Percentiles rank a stretch among this genome's conserved stretches.
Evolutionary conservation across 2,888 invertebrate genomes (phyloP).

Genomic region (Blera fallax): DNA sequence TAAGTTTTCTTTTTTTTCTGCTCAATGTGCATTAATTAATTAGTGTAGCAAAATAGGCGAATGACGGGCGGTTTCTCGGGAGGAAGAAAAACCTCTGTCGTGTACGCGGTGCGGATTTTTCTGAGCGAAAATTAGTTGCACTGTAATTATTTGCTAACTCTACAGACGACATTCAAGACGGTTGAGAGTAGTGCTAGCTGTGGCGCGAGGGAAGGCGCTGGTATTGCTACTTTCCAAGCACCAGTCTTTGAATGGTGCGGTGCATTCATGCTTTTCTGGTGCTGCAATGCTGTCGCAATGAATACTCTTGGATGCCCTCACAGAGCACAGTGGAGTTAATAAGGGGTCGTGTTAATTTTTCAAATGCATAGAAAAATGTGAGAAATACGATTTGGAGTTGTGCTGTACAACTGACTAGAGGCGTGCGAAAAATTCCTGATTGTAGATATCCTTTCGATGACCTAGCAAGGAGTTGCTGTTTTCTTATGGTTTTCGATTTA

Average conservation of each 20-base stretch:
- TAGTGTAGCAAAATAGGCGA: constrained; percentile 2
- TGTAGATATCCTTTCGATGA: too few relatives aligned
- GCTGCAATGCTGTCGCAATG: constrained; percentile 31
- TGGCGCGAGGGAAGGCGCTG: not conserved
- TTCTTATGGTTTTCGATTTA: too few relatives aligned
- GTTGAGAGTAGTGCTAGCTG: not conserved
- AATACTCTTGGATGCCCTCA: not conserved
- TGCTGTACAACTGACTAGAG: too few relatives aligned
- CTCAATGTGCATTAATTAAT: constrained; percentile 53
- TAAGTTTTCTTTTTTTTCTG: not conserved
- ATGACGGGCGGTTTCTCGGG: constrained; percentile 38
- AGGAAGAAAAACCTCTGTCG: constrained; percentile 35
- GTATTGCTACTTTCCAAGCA: constrained; percentile 45
- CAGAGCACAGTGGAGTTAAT: constrained; percentile 41
- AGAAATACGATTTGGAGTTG: too few relatives aligned
- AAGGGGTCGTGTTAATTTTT: constrained; percentile 3
- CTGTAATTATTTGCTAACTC: constrained; percentile 57
- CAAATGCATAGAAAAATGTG: too few relatives aligned
- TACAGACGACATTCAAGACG: constrained; percentile 38
- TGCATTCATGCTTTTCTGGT: constrained; percentile 30
- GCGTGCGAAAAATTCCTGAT: too few relatives aligned
- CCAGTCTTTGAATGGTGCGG: constrained; percentile 41
- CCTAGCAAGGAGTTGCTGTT: too few relatives aligned
- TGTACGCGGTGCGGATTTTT: constrained; percentile 36
- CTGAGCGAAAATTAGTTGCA: constrained; percentile 55